phyloP scores from a whole-genome alignment of 2,113 vertebrate species.

The Sylvietta virens region DNA sequence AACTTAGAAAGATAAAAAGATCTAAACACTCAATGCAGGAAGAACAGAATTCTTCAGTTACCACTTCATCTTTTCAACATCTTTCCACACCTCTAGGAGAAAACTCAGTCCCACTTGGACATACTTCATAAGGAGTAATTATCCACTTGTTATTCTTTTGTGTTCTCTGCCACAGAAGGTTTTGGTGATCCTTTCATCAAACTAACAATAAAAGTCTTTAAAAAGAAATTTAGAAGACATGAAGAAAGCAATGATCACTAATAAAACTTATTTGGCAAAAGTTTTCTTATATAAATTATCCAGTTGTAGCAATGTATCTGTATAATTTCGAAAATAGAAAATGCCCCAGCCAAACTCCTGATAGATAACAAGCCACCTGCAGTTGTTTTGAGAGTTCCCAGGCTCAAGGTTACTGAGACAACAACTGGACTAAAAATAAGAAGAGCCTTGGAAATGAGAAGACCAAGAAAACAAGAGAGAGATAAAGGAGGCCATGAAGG shows the following conservation, averaged over 20 bases:
- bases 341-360: too few relatives aligned
- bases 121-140: background rate
- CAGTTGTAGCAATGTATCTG: too few relatives aligned
- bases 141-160: background rate
- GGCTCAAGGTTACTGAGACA: too few relatives aligned
- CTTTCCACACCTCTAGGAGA: background rate
- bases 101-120: background rate
- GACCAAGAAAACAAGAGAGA: too few relatives aligned
- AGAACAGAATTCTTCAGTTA: background rate
- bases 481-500: too few relatives aligned
- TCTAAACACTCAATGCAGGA: background rate
- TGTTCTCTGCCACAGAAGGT: background rate
- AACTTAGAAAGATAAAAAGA: background rate
- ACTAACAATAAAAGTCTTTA: background rate
- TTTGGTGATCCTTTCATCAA: background rate
- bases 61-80: background rate
- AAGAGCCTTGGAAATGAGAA: too few relatives aligned
- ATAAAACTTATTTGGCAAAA: background rate
- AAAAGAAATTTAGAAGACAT: background rate
- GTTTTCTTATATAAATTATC: background rate
- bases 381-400: too few relatives aligned
- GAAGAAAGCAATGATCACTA: background rate
- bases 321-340: too few relatives aligned
- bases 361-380: too few relatives aligned
- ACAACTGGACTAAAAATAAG: too few relatives aligned